Base-by-base conservation (phyloP, 2,888 invertebrate species). In the Seira ritae region DNA sequence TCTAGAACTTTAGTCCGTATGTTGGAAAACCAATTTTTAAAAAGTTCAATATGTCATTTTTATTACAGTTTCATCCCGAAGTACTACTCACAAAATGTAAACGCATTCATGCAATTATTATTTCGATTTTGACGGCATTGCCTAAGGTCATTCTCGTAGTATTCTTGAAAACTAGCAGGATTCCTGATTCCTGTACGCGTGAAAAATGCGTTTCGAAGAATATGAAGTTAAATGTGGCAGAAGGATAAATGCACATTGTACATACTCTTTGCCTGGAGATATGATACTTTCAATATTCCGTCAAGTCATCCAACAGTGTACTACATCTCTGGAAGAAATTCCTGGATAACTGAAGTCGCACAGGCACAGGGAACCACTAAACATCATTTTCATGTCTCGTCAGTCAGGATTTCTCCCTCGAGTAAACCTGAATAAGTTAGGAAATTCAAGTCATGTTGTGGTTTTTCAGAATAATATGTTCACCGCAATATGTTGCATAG, bases 81-180 rank as follows among this genome's bases (percentile, higher is more conserved):
- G 17, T 3, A 50, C 12, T n/a, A n/a, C n/a, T 24, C 71, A 46
- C 19, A 20, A 62, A 71, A 46, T 78, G n/a, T 55, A n/a, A 17
- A 85, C 78, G 71, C 81, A 82, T 82, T 76, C 71, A 71, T 77
- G 55, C 79, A 50, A 81, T 81, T 87, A 86, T 86, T 86, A 88
- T 88, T 88, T 86, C 81, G 86, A 87, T 85, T 88, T 87, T 88
- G 88, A 88, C 88, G 87, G 88, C 31, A 71, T 80, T 79, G 85
- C 87, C 87, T 72, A 50, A 76, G 88, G 80, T 70, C 50, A 50
- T 31, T 31, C 8, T 31, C 31, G 31, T 31, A 31, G 20, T 24
- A 19, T 42, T 72, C 19, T 22, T 12, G 72, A 46, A 65, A 79
- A 60, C 15, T 72, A 22, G 72, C 42, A 17, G 42, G 70, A 69